Conservation (phyloP, 1,140 invertebrate species). For the Pogonomyrmex californicus region DNA sequence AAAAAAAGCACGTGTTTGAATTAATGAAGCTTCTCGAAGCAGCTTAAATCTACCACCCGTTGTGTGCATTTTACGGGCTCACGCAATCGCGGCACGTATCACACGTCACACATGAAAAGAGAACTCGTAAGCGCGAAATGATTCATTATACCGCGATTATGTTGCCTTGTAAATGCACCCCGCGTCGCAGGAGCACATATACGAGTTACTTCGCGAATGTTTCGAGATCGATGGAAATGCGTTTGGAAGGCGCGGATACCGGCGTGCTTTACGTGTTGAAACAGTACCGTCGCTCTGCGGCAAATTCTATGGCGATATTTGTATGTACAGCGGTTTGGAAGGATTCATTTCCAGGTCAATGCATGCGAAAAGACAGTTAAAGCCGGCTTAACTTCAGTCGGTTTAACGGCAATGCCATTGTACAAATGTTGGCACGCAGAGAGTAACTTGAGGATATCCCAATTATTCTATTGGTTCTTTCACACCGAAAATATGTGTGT, state of each 20-base stretch:
- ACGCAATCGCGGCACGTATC: conserved; percentile 29
- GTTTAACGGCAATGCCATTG: conserved; percentile 36
- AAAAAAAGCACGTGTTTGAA: conserved; percentile 25
- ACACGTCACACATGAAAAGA: conserved; percentile 34
- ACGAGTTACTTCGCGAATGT: conserved; percentile 32
- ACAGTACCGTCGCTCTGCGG: not conserved
- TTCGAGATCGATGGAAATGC: conserved; percentile 44
- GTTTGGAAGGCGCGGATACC: conserved; percentile 8
- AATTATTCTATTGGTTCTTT: conserved; percentile 11
- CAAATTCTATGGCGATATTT: conserved; percentile 33
- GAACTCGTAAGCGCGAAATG: conserved; percentile 36
- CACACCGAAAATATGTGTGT: not conserved
- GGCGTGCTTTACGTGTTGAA: conserved; percentile 16
- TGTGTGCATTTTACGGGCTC: conserved; percentile 15
- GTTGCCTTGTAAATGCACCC: conserved; percentile 17
- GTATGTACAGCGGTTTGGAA: conserved; percentile 29
- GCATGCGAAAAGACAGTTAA: conserved; percentile 52
- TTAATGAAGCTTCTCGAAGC: conserved; percentile 36
- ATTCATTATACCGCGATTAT: conserved; percentile 49
- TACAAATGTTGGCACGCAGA: conserved; percentile 16
- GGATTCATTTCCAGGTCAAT: conserved; percentile 52
- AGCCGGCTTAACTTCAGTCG: conserved; percentile 40
- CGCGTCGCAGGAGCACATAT: not conserved
- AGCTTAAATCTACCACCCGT: not conserved
- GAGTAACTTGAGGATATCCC: not conserved